Evolutionary conservation across 1,140 invertebrate species (phyloP).

Genomic region (Macrosteles quadrilineatus): DNA sequence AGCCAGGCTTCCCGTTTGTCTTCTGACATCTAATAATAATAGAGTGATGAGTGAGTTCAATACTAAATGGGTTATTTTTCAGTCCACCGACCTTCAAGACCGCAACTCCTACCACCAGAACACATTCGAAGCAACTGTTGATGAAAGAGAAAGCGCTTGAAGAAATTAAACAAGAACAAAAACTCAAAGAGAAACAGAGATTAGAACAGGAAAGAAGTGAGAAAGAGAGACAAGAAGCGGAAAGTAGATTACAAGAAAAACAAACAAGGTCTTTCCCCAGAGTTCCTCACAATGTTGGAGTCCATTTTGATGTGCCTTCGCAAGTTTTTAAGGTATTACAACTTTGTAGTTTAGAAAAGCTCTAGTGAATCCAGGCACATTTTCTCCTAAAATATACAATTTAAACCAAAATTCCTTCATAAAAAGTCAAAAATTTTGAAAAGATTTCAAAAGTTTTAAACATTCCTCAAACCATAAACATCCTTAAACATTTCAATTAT

Average conservation of each 20-base stretch:
- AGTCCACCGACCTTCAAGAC: slow-evolving; percentile 82
- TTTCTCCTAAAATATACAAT: no score
- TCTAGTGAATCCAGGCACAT: no score
- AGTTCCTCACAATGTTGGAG: slow-evolving; percentile 55
- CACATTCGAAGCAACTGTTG: slow-evolving; percentile 82
- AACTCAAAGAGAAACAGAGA: neutral
- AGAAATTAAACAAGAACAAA: slow-evolving; percentile 61
- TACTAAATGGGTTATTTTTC: no score
- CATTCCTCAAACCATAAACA: no score
- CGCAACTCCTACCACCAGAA: slow-evolving; percentile 74
- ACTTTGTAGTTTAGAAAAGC: no score
- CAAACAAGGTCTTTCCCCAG: slow-evolving; percentile 53
- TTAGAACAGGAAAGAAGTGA: slow-evolving; percentile 46
- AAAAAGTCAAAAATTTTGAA: no score
- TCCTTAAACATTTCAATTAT: no score
- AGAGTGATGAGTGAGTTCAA: no score
- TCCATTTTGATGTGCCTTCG: slow-evolving; percentile 68
- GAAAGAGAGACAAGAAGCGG: slow-evolving; percentile 57
- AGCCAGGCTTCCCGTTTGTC: no score
- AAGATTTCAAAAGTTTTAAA: no score
- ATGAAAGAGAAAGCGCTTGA: slow-evolving; percentile 77
- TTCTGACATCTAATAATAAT: no score
- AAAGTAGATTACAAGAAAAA: slow-evolving; percentile 33
- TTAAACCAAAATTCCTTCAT: no score
- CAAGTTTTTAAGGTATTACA: slow-evolving; percentile 77